phyloP scores from a whole-genome alignment of 2,797 vertebrate species.

The Poeciliopsis paucimaculata region DNA sequence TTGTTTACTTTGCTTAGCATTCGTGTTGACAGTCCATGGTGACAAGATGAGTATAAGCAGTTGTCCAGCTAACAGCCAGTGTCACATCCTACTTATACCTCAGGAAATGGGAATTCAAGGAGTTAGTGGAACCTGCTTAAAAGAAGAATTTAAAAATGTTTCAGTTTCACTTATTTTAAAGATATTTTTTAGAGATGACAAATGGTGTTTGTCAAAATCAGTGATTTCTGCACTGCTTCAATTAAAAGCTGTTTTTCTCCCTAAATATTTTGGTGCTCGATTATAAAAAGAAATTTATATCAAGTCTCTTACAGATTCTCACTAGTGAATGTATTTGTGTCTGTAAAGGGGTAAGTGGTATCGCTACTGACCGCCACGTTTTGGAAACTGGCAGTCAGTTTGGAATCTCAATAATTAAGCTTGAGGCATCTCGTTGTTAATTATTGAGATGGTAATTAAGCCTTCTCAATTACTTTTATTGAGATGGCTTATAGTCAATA shows the following conservation, averaged over 20 bases:
- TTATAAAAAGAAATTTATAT: not conserved
- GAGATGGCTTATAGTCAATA: constrained; percentile 63
- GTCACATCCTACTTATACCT: not conserved
- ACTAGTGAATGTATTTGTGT: not conserved
- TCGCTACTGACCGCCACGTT: constrained; percentile 40
- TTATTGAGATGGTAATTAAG: too few relatives aligned
- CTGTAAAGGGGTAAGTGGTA: not conserved
- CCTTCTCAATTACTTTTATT: constrained; percentile 59
- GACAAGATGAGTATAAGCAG: not conserved
- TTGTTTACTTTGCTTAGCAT: not conserved
- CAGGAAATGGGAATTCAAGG: not conserved
- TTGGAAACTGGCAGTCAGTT: too few relatives aligned
- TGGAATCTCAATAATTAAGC: too few relatives aligned
- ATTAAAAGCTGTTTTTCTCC: not conserved
- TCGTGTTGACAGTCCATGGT: not conserved
- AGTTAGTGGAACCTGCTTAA: not conserved
- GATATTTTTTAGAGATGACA: not conserved
- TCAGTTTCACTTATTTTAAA: not conserved
- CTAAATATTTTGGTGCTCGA: not conserved
- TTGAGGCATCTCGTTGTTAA: too few relatives aligned
- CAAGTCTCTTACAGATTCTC: not conserved
- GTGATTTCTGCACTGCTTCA: not conserved
- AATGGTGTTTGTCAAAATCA: not conserved
- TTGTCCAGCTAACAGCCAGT: not conserved
- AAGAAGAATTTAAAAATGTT: not conserved